Percentiles rank a stretch among this genome's conserved stretches.
Conservation (phyloP, 2,888 invertebrate species). For the Andrena dorsata region DNA sequence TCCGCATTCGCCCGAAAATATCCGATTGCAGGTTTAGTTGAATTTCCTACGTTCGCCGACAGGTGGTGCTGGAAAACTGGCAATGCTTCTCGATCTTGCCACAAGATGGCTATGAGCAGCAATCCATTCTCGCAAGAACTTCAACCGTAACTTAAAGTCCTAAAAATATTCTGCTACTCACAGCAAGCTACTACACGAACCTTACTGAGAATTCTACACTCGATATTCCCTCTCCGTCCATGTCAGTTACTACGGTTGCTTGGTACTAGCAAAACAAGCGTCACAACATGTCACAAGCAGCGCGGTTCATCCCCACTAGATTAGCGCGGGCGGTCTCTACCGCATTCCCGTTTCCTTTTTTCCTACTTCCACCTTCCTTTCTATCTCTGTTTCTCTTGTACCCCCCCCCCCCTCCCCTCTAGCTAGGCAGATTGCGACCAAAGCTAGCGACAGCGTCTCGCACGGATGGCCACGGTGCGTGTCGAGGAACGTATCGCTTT, state of each 20-base stretch:
- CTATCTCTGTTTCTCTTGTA: neutral
- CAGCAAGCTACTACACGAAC: neutral
- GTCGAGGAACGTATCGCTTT: conserved; percentile 12
- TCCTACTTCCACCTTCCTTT: neutral
- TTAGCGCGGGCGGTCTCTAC: neutral
- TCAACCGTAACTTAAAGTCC: neutral
- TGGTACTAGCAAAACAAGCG: no score
- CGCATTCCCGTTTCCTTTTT: neutral
- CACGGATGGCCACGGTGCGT: conserved; percentile 16
- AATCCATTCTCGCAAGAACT: neutral
- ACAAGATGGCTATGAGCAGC: neutral
- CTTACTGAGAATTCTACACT: neutral
- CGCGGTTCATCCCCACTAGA: conserved; percentile 15
- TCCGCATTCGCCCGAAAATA: neutral
- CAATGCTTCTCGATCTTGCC: neutral
- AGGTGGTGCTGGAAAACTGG: conserved; percentile 32
- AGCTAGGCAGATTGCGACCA: neutral
- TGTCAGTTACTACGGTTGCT: no score
- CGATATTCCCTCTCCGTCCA: no score
- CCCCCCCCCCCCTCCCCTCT: no score
- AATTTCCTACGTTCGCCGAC: neutral
- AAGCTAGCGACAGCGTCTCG: conserved; percentile 29
- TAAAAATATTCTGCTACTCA: no score
- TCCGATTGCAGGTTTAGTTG: neutral
- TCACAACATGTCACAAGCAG: neutral